Evolutionary conservation across 2,113 vertebrate genomes (phyloP), one percentile per base, ranked within the genome.

Genomic region (Solenodon paradoxus): DNA sequence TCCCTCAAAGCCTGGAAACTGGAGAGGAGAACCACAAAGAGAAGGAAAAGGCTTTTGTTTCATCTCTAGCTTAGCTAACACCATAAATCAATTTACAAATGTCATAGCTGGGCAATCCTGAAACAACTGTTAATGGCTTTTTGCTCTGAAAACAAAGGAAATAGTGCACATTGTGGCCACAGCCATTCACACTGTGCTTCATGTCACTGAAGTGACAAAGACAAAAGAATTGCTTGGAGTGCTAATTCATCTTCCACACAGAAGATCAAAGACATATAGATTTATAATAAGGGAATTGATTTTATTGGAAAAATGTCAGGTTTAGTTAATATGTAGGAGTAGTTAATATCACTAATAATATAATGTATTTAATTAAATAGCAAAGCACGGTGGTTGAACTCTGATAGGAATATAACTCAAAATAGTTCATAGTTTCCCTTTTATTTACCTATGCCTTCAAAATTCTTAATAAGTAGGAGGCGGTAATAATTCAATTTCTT

Each of bases 81-180:
- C 22, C 49, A 89, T 90, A 80, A 94, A 90, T 96, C 94, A 96
- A 90, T 95, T 96, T 94, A 53, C 88, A 94, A 93, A 85, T 95
- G 90, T 77, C 96, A 95, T 68, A 90, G 95, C 94, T 72, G 92
- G n/a, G 75, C 55, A 90, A 92, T 95, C 64, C 71, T 28, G 64
- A 95, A 93, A 94, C 68, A 79, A 85, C 82, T 81, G 90, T 61
- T 95, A 90, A 96, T 95, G 59, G 77, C 45, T 95, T 90, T 89
- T 79, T 4, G 2, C 69, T 89, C 74, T 7, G 80, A 79, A 91
- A 71, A 95, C 88, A 94, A 96, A 93, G 69, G 79, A 59, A 82
- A 92, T 63, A 69, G 11, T 51, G 68, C 30, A 16, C 20, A 15
- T 47, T 72, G 63, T 6, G 40, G 63, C 91, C 26, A 38, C 51